A percentile compares a stretch with the other conserved stretches of the same genome.
phyloP scores from a whole-genome alignment of 2,888 invertebrate species.

The Trissolcus brochymenae region DNA sequence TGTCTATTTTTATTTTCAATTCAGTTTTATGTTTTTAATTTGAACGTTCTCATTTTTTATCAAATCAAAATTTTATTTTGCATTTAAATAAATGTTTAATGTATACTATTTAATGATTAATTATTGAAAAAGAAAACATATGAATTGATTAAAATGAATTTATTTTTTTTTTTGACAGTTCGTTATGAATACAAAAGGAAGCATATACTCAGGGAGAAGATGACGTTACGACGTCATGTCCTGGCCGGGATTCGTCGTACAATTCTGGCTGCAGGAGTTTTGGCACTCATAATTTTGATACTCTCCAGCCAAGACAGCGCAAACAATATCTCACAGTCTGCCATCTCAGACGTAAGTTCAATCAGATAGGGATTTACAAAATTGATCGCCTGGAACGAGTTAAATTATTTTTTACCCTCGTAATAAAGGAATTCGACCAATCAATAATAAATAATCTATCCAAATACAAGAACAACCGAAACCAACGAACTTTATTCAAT shows the following conservation, averaged over 20 bases:
- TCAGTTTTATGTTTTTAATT: neutral
- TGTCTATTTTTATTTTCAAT: neutral
- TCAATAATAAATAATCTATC: neutral
- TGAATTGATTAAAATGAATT: neutral
- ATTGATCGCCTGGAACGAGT: neutral
- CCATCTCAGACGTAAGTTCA: constrained; percentile 67
- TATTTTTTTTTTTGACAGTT: constrained; percentile 63
- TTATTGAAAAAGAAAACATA: neutral
- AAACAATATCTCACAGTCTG: constrained; percentile 65
- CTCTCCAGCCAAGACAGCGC: constrained; percentile 71
- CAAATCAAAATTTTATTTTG: too few relatives aligned
- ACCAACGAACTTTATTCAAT: too few relatives aligned
- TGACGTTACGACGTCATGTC: constrained; percentile 74
- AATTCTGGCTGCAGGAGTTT: constrained; percentile 69
- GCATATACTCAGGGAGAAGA: constrained; percentile 71
- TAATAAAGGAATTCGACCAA: neutral
- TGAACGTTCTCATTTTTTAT: neutral
- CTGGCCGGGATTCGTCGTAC: constrained; percentile 72
- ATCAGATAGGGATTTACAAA: constrained; percentile 12
- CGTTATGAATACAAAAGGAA: constrained; percentile 75
- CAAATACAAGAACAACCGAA: too few relatives aligned
- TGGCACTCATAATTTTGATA: constrained; percentile 70
- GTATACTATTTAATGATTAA: too few relatives aligned
- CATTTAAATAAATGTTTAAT: too few relatives aligned
- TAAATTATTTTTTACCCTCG: too few relatives aligned